These are phyloP conservation scores for Hypolimnas misippus DNA, from an alignment of 2,888 invertebrate genomes.

Conservation along the genomic window DNA sequence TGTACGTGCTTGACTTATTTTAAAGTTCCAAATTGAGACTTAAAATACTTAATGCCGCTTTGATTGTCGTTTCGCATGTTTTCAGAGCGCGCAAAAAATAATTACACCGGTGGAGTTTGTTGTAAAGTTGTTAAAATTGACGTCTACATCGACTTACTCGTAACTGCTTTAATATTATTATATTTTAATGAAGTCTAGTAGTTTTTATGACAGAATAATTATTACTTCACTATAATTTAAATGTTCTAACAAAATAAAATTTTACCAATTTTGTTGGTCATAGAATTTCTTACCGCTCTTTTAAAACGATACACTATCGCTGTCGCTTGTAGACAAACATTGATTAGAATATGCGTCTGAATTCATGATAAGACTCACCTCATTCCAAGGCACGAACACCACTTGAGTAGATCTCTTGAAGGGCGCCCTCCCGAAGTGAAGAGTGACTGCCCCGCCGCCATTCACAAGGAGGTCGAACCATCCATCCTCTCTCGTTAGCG, in stretches of 20 bases:
- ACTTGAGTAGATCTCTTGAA: conserved; percentile 95
- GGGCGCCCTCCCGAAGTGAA: conserved; percentile 96
- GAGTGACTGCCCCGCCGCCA: conserved; percentile 98
- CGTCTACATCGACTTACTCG: conserved; percentile 48
- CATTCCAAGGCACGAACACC: conserved; percentile 98
- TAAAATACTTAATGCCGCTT: conserved; percentile 63
- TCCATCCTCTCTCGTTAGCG: conserved; percentile 94
- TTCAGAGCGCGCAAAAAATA: conserved; percentile 55
- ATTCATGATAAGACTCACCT: conserved; percentile 75
- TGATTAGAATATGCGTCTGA: not conserved
- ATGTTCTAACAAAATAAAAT: not conserved
- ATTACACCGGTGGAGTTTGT: conserved; percentile 57
- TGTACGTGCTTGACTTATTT: conserved; percentile 52
- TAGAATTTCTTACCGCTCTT: not conserved
- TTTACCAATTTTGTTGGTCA: not conserved
- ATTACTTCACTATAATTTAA: not conserved
- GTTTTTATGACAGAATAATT: not conserved
- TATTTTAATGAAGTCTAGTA: not conserved
- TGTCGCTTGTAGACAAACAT: not conserved
- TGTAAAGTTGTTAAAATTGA: conserved; percentile 56
- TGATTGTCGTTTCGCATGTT: conserved; percentile 73
- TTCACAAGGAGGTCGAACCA: conserved; percentile 99
- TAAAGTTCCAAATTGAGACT: conserved; percentile 31
- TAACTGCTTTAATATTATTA: conserved; percentile 5
- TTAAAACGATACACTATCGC: not conserved